A percentile compares a stretch with the other conserved stretches of the same genome.
phyloP scores from a whole-genome alignment of 2,113 vertebrate species.

The Aythya baeri region DNA sequence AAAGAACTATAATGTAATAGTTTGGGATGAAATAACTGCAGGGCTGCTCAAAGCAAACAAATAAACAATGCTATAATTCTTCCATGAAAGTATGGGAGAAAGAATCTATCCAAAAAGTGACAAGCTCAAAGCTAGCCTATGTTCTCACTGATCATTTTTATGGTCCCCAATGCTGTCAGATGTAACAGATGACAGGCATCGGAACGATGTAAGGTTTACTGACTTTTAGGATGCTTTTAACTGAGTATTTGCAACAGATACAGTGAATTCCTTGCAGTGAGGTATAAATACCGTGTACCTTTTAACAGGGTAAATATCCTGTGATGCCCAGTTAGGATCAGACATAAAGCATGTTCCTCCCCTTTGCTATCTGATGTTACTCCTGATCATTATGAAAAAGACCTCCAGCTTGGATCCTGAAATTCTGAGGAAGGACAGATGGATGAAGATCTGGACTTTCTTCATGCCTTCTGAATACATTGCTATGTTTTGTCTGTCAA shows the following conservation, averaged over 20 bases:
- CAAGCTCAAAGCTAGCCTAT: neutral
- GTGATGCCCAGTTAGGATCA: neutral
- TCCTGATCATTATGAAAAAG: neutral
- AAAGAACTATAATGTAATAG: neutral
- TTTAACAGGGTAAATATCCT: neutral
- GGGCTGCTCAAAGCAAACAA: neutral
- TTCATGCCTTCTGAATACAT: slow-evolving; percentile 13
- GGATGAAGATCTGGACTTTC: slow-evolving; percentile 18
- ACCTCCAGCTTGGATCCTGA: neutral
- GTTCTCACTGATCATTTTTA: neutral
- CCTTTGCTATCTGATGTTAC: neutral
- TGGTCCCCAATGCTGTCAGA: neutral
- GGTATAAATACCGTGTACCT: neutral
- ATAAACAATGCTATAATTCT: neutral
- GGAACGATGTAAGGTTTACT: neutral
- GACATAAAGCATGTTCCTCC: neutral
- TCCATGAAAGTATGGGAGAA: neutral
- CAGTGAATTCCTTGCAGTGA: neutral
- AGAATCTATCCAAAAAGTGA: neutral
- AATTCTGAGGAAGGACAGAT: slow-evolving; percentile 27
- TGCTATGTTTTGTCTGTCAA: slow-evolving; percentile 44
- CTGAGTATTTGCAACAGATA: neutral
- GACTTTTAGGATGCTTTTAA: neutral
- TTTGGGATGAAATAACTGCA: neutral
- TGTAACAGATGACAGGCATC: neutral